phyloP scores from a whole-genome alignment of 2,797 vertebrate species.

The Lepidocolaptes lacrymiger region DNA sequence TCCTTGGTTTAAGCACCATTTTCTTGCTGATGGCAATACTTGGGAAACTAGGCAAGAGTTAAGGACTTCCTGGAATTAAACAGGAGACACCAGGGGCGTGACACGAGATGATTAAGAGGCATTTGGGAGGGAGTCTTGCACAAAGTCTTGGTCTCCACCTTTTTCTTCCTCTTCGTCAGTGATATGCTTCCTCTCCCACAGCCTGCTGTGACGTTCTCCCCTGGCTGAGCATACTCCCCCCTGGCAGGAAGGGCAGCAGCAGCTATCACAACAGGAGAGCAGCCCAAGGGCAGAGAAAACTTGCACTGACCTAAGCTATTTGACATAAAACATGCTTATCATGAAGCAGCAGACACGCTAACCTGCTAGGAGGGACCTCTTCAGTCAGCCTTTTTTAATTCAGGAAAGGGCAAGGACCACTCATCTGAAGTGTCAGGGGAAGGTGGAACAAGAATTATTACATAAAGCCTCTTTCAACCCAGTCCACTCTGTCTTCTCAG shows the following conservation, averaged over 20 bases:
- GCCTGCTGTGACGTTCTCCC: neutral
- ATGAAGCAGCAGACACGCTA: neutral
- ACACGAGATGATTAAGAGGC: neutral
- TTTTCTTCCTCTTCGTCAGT: neutral
- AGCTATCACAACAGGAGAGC: neutral
- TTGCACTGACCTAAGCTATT: neutral
- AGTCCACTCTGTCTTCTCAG: neutral
- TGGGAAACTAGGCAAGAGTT: neutral
- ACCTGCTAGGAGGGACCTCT: neutral
- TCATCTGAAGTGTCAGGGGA: neutral
- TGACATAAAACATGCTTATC: neutral
- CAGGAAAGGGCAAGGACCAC: neutral
- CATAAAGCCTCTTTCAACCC: neutral
- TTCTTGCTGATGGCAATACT: neutral
- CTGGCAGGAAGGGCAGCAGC: neutral
- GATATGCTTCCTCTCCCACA: neutral
- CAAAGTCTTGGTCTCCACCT: neutral
- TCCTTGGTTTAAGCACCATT: neutral
- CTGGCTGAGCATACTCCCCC: neutral
- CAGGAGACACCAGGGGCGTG: neutral
- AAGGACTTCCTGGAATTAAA: neutral
- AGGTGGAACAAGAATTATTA: neutral
- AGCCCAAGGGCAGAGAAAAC: neutral
- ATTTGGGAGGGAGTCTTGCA: neutral
- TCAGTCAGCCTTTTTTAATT: neutral